Evolutionary conservation across 1,140 invertebrate genomes (phyloP).

Genomic region (roundworm (Caenorhabditis elegans)): WBcel235 BX284606.5:6504501-6505000

Average conservation of each 20-base stretch:
- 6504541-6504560: neutral
- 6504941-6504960: neutral
- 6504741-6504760: no score
- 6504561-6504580: neutral
- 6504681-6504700: no score
- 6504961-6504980: no score
- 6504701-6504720: no score
- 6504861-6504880: neutral
- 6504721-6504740: neutral
- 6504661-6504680: no score
- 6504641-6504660: no score
- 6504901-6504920: neutral
- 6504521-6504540: neutral
- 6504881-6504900: neutral
- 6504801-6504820: neutral
- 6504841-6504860: neutral
- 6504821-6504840: slow-evolving; percentile 2
- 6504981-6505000: no score
- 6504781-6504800: neutral
- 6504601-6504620: slow-evolving; percentile 1
- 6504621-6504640: neutral
- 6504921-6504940: neutral
- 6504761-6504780: neutral
- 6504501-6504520: neutral
- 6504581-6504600: neutral